Evolutionary conservation across 2,113 vertebrate genomes (phyloP).

Genomic region (Odocoileus virginianus): DNA sequence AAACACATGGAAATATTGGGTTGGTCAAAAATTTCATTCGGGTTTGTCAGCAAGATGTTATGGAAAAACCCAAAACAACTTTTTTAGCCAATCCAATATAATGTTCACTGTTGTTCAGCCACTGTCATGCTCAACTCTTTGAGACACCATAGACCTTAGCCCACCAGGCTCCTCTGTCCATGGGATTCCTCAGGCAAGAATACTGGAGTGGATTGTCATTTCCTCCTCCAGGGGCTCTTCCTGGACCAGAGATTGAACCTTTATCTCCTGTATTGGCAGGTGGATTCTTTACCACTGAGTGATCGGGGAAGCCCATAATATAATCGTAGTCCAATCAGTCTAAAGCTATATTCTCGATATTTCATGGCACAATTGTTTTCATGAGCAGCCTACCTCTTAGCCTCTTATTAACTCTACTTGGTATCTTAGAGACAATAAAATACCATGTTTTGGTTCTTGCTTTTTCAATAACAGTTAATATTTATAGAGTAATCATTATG

Average conservation of each 20-base stretch:
- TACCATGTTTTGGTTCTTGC: not conserved
- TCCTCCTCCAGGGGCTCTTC: not conserved
- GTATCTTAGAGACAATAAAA: not conserved
- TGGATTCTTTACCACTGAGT: not conserved
- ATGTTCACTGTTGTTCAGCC: not conserved
- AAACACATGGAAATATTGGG: not conserved
- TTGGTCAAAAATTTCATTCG: not conserved
- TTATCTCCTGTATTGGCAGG: not conserved
- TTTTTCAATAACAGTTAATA: not conserved
- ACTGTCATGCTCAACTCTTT: not conserved
- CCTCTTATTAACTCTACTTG: not conserved
- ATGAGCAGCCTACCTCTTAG: not conserved
- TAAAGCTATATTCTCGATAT: not conserved
- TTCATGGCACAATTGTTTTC: not conserved
- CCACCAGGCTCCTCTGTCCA: not conserved
- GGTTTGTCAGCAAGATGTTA: not conserved
- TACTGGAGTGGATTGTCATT: not conserved
- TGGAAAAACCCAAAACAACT: not conserved
- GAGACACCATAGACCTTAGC: not conserved
- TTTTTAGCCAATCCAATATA: not conserved
- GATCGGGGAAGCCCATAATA: not conserved
- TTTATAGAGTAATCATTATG: not conserved
- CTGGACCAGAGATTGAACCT: not conserved
- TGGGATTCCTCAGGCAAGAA: not conserved
- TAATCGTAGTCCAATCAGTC: not conserved